These are phyloP conservation scores for Chrysodeixis includens DNA, from an alignment of 2,888 invertebrate species.

Conservation along the genomic window DNA sequence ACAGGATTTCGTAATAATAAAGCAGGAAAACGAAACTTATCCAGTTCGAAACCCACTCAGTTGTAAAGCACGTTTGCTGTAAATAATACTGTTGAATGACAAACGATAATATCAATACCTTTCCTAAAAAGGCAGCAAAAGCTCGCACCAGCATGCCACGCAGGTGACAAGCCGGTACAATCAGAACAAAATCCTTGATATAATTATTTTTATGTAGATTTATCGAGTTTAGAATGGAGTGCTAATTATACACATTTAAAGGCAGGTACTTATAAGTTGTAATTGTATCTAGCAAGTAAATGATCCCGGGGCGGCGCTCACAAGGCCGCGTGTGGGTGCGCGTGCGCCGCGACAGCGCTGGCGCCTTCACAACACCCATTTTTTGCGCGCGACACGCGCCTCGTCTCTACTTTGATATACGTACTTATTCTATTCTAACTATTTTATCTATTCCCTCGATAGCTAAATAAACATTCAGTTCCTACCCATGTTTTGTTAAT, in stretches of 20 bases:
- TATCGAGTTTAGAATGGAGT: constrained; percentile 60
- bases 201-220: constrained; percentile 59
- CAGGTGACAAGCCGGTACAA: constrained; percentile 32
- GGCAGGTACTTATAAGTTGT: constrained; percentile 64
- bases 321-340: constrained; percentile 80
- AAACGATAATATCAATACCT: constrained; percentile 15
- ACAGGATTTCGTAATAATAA: constrained; percentile 23
- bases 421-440: constrained; percentile 44
- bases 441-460: constrained; percentile 52
- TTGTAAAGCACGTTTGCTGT: constrained; percentile 17
- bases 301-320: constrained; percentile 74
- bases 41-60: constrained; percentile 44
- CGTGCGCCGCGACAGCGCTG: constrained; percentile 59
- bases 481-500: constrained; percentile 25
- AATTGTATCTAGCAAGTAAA: constrained; percentile 83
- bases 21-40: constrained; percentile 49
- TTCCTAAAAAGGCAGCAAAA: constrained; percentile 5
- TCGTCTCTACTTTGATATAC: constrained; percentile 50
- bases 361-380: constrained; percentile 64
- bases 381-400: constrained; percentile 66
- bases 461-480: constrained; percentile 33
- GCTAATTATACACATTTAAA: constrained; percentile 69
- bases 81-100: constrained; percentile 23
- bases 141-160: constrained; percentile 9
- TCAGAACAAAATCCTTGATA: constrained; percentile 57